Conservation (phyloP, 2,797 vertebrate genomes). For the Apodemus agrarius region DNA sequence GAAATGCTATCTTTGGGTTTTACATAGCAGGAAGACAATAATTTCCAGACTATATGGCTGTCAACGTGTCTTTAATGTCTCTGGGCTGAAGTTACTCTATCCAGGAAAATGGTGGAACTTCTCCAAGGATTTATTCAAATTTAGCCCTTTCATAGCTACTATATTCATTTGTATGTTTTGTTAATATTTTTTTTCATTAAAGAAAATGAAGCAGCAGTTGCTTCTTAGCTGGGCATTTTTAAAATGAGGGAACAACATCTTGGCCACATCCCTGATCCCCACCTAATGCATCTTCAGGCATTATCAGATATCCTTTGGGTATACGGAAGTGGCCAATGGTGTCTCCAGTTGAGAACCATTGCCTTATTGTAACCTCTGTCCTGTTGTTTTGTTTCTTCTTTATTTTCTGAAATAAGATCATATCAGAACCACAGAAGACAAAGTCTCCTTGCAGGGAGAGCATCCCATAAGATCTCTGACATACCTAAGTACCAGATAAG, state of each 20-base stretch:
- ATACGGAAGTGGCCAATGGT: background rate
- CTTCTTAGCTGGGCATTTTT: background rate
- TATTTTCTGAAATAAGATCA: background rate
- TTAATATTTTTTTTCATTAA: background rate
- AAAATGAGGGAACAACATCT: background rate
- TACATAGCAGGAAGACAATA: background rate
- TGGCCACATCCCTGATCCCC: background rate
- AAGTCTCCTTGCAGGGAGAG: background rate
- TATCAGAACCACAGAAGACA: background rate
- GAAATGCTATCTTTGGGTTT: background rate
- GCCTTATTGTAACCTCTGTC: background rate
- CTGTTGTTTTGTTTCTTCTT: background rate
- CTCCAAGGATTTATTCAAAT: slow-evolving; percentile 7
- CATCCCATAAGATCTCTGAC: background rate
- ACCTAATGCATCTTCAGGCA: too few species aligned
- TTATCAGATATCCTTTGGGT: background rate
- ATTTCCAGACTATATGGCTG: background rate
- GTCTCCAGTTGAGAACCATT: background rate
- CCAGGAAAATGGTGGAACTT: background rate
- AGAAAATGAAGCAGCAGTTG: background rate
- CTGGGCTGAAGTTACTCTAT: background rate
- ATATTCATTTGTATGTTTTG: background rate
- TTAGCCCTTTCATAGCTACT: background rate
- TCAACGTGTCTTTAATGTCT: background rate
- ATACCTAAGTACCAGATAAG: background rate